These are phyloP conservation scores for Sceloporus tristichus DNA, from an alignment of 2,113 vertebrate genomes.

Conservation along the genomic window DNA sequence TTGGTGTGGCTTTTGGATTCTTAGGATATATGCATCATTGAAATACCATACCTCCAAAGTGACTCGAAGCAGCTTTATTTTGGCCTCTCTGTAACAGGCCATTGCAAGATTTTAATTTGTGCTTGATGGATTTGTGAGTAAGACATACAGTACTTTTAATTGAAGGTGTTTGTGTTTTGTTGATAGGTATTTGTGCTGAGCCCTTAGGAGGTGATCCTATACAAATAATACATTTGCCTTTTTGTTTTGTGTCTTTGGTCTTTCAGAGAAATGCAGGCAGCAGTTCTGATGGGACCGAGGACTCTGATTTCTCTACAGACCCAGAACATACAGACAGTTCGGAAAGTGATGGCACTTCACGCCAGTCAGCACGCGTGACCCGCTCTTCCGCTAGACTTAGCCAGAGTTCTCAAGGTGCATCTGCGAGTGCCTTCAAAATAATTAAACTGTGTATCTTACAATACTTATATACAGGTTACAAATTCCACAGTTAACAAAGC, in stretches of 20 bases:
- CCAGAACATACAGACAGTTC: constrained; percentile 97
- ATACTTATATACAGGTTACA: too few relatives aligned
- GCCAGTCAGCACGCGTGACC: constrained; percentile 91
- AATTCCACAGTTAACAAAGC: too few relatives aligned
- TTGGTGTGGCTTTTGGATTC: too few relatives aligned
- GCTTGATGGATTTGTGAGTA: not conserved
- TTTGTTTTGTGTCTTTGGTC: constrained; percentile 53
- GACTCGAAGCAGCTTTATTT: too few relatives aligned
- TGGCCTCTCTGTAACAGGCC: too few relatives aligned
- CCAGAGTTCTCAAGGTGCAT: constrained; percentile 95
- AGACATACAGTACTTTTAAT: not conserved
- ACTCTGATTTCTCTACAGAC: constrained; percentile 97
- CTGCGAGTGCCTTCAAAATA: not conserved
- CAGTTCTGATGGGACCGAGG: constrained; percentile 96
- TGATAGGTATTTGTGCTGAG: not conserved
- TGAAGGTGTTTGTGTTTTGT: not conserved
- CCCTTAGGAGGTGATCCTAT: not conserved
- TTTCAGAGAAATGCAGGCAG: constrained; percentile 94
- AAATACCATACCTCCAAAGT: too few relatives aligned
- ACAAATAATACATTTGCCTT: not conserved
- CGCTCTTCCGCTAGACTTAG: constrained; percentile 95
- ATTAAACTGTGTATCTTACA: not conserved
- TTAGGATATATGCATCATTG: too few relatives aligned
- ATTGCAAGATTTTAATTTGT: not conserved
- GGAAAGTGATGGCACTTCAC: constrained; percentile 90